Conservation (phyloP, 2,113 vertebrate species). For the Brachyhypopomus occidentalis region DNA sequence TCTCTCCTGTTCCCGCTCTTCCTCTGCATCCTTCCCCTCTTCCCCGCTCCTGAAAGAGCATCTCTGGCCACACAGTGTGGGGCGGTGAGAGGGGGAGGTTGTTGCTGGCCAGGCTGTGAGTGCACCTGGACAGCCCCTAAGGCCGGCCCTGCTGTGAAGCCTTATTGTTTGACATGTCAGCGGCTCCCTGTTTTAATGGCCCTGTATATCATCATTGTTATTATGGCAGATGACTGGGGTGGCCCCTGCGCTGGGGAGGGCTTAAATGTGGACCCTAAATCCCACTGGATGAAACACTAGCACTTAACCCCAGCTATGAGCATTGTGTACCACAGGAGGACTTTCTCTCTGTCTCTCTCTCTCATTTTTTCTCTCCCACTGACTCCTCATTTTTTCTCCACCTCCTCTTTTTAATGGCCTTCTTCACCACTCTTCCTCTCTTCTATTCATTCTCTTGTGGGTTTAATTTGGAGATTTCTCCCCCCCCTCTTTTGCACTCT, state of each 20-base stretch:
- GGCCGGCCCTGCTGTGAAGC: conserved; percentile 80
- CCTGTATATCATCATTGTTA: conserved; percentile 74
- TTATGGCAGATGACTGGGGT: conserved; percentile 70
- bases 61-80: conserved; percentile 58
- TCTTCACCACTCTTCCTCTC: conserved; percentile 29
- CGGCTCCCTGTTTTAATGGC: conserved; percentile 70
- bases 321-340: conserved; percentile 68
- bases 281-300: conserved; percentile 75
- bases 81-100: conserved; percentile 53
- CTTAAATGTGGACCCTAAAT: conserved; percentile 71
- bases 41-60: conserved; percentile 51
- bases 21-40: conserved; percentile 2
- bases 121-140: conserved; percentile 71
- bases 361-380: conserved; percentile 25
- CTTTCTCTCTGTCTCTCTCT: conserved; percentile 39
- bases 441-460: conserved; percentile 48
- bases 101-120: conserved; percentile 52
- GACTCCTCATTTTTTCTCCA: conserved; percentile 36
- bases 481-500: conserved; percentile 25
- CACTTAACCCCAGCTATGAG: conserved; percentile 78
- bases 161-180: conserved; percentile 75
- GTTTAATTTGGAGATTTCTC: conserved; percentile 36
- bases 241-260: conserved; percentile 57
- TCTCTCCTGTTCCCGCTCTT: not conserved
- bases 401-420: conserved; percentile 45